A percentile compares a stretch with the other conserved stretches of the same genome.
These are phyloP conservation scores for Loripinus fragilis DNA, from an alignment of 2,888 invertebrate genomes.

Conservation along the genomic window DNA sequence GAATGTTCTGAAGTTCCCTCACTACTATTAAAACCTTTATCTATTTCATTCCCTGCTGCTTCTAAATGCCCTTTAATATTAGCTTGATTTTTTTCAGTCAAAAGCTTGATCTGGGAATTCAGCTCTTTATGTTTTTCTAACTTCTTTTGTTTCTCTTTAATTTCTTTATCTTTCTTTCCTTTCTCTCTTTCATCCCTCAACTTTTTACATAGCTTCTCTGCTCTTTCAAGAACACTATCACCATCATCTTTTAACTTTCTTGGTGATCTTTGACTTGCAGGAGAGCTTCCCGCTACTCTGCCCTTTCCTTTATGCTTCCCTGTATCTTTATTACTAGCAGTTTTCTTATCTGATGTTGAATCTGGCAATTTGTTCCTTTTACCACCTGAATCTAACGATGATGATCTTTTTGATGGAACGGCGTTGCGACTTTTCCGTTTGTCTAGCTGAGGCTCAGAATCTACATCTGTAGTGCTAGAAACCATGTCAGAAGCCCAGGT, in stretches of 20 bases:
- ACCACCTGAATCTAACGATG: neutral
- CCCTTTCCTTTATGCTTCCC: constrained; percentile 9
- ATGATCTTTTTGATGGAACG: constrained; percentile 6
- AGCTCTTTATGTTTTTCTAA: constrained; percentile 61
- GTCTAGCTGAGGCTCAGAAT: neutral
- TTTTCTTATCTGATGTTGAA: constrained; percentile 35
- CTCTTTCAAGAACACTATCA: constrained; percentile 69
- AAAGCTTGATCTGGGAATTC: constrained; percentile 59
- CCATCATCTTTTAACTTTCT: constrained; percentile 22
- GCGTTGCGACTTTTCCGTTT: neutral
- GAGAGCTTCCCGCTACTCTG: neutral
- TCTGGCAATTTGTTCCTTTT: constrained; percentile 31
- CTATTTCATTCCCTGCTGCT: constrained; percentile 24
- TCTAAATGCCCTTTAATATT: constrained; percentile 67
- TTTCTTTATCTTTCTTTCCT: constrained; percentile 59
- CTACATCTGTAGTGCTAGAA: constrained; percentile 10
- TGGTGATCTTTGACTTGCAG: constrained; percentile 19
- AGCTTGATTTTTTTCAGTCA: constrained; percentile 62
- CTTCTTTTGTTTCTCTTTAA: constrained; percentile 61
- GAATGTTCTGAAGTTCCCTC: neutral
- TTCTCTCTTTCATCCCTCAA: constrained; percentile 68
- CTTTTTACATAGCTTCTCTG: constrained; percentile 73
- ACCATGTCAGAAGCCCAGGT: constrained; percentile 14
- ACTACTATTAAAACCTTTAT: neutral
- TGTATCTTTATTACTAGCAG: constrained; percentile 17